Conservation (phyloP, 2,797 vertebrate species). For the Danionella dracula region DNA sequence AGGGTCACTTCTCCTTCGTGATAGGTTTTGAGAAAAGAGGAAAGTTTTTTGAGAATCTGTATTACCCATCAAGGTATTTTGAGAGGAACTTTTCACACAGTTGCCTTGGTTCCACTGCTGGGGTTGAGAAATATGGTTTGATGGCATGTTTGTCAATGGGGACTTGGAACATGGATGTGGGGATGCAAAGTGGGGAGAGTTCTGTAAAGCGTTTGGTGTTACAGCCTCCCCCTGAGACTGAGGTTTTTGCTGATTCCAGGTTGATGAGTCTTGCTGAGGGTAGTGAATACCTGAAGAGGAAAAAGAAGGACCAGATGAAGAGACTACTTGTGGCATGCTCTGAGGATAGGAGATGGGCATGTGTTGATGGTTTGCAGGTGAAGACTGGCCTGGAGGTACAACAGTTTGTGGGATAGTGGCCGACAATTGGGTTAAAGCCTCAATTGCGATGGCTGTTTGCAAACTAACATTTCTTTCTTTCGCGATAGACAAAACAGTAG, state of each 20-base stretch:
- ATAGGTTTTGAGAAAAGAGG: constrained; percentile 50
- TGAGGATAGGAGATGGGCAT: constrained; percentile 49
- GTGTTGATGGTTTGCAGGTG: constrained; percentile 59
- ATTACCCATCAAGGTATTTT: constrained; percentile 66
- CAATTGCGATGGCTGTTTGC: constrained; percentile 95
- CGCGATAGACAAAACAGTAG: constrained; percentile 88
- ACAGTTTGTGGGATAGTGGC: constrained; percentile 71
- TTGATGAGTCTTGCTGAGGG: constrained; percentile 53
- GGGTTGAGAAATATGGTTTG: constrained; percentile 55
- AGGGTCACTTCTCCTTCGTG: constrained; percentile 71
- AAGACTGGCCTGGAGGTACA: constrained; percentile 51
- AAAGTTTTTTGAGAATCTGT: constrained; percentile 60
- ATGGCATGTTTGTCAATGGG: constrained; percentile 62
- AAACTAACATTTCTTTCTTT: constrained; percentile 97
- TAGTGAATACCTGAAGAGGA: constrained; percentile 58
- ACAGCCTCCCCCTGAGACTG: constrained; percentile 65
- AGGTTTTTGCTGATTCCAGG: constrained; percentile 70
- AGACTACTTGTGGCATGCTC: constrained; percentile 52
- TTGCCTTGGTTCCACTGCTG: constrained; percentile 56
- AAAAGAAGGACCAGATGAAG: constrained; percentile 50
- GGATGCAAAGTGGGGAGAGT: constrained; percentile 47
- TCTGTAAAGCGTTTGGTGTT: constrained; percentile 29
- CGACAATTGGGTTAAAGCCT: constrained; percentile 92
- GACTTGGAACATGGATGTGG: constrained; percentile 69
- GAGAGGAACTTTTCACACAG: constrained; percentile 55